These are phyloP conservation scores for Scleropages formosus DNA, from an alignment of 2,797 vertebrate genomes.

Conservation along the genomic window DNA sequence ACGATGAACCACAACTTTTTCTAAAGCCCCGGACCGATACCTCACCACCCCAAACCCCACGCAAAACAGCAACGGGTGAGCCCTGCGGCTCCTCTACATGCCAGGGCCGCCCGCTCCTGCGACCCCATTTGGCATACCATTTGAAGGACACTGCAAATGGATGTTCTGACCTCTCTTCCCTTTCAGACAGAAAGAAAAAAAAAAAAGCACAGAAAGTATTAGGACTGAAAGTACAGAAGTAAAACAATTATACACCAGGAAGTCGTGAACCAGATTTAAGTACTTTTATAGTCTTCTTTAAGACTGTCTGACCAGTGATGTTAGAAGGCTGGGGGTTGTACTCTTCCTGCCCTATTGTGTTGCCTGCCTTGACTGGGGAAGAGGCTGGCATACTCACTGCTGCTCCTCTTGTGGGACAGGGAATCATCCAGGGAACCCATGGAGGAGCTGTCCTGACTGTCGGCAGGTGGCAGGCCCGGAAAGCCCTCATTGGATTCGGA, in stretches of 20 bases:
- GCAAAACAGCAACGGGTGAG: too few species aligned
- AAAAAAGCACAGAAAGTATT: constrained; percentile 40
- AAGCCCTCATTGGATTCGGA: constrained; percentile 90
- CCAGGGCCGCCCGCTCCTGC: constrained; percentile 52
- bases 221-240: constrained; percentile 17
- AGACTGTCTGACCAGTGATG: too few species aligned
- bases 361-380: background rate
- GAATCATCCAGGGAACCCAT: constrained; percentile 94
- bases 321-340: too few species aligned
- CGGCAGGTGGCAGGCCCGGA: constrained; percentile 78
- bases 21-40: constrained; percentile 58
- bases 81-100: background rate
- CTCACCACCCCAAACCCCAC: constrained; percentile 1
- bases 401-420: constrained; percentile 86
- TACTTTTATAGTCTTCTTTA: too few species aligned
- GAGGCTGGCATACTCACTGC: constrained; percentile 79
- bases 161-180: constrained; percentile 70
- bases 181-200: constrained; percentile 47
- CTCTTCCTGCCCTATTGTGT: background rate
- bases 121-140: constrained; percentile 63
- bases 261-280: background rate
- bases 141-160: constrained; percentile 69
- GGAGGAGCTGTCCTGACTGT: constrained; percentile 96
- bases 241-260: background rate
- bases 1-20: constrained; percentile 58